These are phyloP conservation scores for Chionis minor DNA, from an alignment of 2,113 vertebrate genomes.

Conservation along the genomic window DNA sequence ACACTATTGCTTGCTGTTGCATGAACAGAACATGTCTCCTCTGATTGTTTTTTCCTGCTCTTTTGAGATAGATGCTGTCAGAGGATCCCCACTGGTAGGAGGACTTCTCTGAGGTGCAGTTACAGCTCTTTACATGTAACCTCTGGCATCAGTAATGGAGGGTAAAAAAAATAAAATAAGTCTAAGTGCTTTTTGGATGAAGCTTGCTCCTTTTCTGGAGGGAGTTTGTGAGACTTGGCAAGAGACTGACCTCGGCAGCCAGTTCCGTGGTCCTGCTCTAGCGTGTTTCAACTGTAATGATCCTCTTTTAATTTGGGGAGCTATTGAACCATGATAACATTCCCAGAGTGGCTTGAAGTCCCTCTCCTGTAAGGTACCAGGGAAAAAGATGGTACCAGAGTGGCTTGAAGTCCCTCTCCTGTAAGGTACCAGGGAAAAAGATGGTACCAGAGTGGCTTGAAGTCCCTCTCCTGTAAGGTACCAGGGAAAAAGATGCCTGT, in stretches of 20 bases:
- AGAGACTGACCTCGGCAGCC: not conserved
- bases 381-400: too few species aligned
- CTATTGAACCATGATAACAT: not conserved
- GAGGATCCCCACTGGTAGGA: not conserved
- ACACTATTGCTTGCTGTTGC: conserved; percentile 67
- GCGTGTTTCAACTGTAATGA: not conserved
- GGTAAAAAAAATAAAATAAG: not conserved
- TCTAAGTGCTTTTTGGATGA: not conserved
- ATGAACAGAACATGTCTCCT: conserved; percentile 64
- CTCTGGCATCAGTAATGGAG: not conserved
- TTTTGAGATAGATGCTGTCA: conserved; percentile 31
- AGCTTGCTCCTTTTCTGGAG: not conserved
- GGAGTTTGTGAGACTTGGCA: not conserved
- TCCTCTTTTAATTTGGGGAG: not conserved
- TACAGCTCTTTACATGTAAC: not conserved
- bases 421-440: not conserved
- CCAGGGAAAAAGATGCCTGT: not conserved
- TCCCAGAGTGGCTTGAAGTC: not conserved
- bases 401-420: not conserved
- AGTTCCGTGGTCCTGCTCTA: not conserved
- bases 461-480: not conserved
- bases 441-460: not conserved
- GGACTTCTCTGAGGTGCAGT: conserved; percentile 17
- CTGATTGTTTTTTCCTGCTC: conserved; percentile 64
- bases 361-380: not conserved